Evolutionary conservation across 1,140 invertebrate genomes (phyloP), one percentile per base, ranked within the genome.

Genomic region (Trinorchestia longiramus): DNA sequence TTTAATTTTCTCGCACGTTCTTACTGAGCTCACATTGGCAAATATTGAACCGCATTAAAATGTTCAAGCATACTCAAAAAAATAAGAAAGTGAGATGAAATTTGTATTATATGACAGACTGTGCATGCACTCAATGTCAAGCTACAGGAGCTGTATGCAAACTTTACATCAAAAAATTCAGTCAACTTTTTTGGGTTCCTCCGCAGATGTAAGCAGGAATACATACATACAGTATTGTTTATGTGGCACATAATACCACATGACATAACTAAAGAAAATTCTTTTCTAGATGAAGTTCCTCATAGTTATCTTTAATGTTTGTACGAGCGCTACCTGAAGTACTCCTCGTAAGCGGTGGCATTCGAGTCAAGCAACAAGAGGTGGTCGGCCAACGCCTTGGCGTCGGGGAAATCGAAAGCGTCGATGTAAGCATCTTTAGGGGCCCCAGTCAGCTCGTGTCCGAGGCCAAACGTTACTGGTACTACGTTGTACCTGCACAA

Each of bases 401-500:
- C 44, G 44, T 94, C 44, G 0, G 92, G 92, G 92, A 94, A 94
- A 36, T 94, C 92, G 43, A 94, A 43, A 11, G 44, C 92, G 92
- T 94, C 92, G 92, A 94, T 45, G 92, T 94, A 94, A 8, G 92
- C 92, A 43, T 94, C 92, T 28, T 19, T 19, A 19, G 92, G 92
- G 11, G 92, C 92, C 40, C 92, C 92, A 15, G 92, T 94, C 11
- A 94, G 92, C 44, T 94, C 92, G 92, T 94, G 92, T 4, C 92
- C 92, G 15, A 94, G 36, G 43, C 92, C 92, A 43, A 43, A 94
- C 44, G 92, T 94, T 40, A 94, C 92, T 0, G 92, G 92, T 19
- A 94, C 44, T 8, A 94, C 92, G 92, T 94, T 45, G 92, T 94
- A 94, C 43, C 92, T 94, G 43, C 40, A 41, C 47, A 19, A 19